Percentiles rank a stretch among this genome's conserved stretches.
phyloP scores from a whole-genome alignment of 2,113 vertebrate species.

The Chinchilla lanigera region DNA sequence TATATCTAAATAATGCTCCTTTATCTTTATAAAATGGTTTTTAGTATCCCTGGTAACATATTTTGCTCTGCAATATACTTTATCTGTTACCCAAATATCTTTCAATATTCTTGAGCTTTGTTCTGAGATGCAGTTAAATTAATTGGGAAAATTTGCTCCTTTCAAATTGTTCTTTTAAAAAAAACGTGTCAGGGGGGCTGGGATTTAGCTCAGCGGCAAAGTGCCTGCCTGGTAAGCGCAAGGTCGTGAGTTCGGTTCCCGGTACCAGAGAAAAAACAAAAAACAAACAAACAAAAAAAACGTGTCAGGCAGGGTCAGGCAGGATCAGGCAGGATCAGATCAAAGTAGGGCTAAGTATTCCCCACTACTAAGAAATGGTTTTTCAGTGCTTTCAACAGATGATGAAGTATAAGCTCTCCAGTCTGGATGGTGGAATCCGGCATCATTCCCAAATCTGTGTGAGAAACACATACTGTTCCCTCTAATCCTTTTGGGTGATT shows the following conservation, averaged over 20 bases:
- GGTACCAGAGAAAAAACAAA: too few species aligned
- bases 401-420: not conserved
- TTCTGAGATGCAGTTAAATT: not conserved
- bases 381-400: not conserved
- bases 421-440: not conserved
- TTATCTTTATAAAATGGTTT: not conserved
- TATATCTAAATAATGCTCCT: not conserved
- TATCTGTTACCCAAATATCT: not conserved
- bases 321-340: not conserved
- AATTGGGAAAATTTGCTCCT: not conserved
- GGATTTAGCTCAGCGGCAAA: too few species aligned
- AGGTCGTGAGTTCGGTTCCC: too few species aligned
- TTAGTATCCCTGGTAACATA: not conserved
- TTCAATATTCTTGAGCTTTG: constrained; percentile 37
- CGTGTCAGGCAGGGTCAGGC: too few species aligned
- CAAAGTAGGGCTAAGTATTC: not conserved
- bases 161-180: not conserved
- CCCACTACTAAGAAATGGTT: not conserved
- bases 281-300: too few species aligned
- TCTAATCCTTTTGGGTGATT: not conserved
- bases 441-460: not conserved
- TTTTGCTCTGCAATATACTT: not conserved
- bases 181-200: too few species aligned
- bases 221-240: too few species aligned
- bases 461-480: not conserved